Conservation (phyloP, 2,113 vertebrate genomes). For the Spheniscus mendiculus region DNA sequence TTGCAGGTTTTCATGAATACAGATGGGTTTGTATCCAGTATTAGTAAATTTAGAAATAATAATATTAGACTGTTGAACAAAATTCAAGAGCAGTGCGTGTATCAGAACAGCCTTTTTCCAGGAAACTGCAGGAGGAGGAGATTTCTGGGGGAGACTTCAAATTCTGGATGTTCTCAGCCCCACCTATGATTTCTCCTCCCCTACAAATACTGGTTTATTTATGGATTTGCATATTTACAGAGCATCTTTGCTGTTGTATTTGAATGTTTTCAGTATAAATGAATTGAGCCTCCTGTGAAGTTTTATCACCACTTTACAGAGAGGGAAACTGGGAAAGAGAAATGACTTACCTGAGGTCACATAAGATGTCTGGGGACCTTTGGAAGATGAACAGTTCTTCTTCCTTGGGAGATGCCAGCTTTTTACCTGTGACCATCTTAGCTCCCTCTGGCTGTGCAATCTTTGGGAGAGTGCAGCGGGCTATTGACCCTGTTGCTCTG, state of each 20-base stretch:
- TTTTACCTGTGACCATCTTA: neutral
- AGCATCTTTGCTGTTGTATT: neutral
- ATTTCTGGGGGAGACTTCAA: neutral
- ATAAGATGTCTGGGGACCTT: neutral
- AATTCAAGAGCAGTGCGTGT: neutral
- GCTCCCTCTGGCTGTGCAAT: neutral
- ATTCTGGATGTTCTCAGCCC: neutral
- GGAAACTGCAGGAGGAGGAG: neutral
- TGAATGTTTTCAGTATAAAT: neutral
- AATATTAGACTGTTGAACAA: neutral
- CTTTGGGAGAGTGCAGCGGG: neutral
- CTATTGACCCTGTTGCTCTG: neutral
- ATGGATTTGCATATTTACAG: neutral
- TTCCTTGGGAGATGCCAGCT: neutral
- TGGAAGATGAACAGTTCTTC: neutral
- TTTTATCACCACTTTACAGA: neutral
- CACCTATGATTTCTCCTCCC: neutral
- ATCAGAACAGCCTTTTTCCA: neutral
- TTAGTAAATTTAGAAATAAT: conserved; percentile 3
- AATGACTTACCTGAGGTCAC: neutral
- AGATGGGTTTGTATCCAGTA: neutral
- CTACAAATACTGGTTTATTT: neutral
- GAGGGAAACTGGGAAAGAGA: neutral
- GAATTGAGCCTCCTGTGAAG: neutral
- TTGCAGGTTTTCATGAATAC: neutral